Conservation (phyloP, 2,888 invertebrate species). For the Chironomus tentans region DNA sequence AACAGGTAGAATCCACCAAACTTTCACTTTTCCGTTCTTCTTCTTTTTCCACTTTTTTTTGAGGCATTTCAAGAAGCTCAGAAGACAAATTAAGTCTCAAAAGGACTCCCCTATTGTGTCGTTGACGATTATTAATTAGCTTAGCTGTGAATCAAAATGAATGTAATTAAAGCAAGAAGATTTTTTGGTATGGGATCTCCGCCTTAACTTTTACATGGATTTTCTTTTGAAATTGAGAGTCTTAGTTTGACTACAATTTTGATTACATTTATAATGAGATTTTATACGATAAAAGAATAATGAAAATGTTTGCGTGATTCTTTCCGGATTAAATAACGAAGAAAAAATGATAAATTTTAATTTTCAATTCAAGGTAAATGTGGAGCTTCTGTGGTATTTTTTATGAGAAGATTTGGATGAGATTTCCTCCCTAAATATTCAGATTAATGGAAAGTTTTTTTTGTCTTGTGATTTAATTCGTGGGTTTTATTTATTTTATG, state of each 20-base stretch:
- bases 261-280: not conserved
- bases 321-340: not conserved
- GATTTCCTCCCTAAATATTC: no score
- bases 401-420: no score
- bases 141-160: not conserved
- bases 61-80: no score
- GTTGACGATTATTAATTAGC: constrained; percentile 1
- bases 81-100: not conserved
- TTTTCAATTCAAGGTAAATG: no score
- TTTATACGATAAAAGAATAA: not conserved
- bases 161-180: not conserved
- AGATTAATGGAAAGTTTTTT: no score
- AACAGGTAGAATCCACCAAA: not conserved
- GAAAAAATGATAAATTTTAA: no score
- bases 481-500: no score
- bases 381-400: no score
- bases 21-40: not conserved
- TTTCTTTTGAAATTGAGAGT: not conserved
- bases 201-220: not conserved
- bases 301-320: not conserved
- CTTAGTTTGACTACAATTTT: not conserved
- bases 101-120: not conserved
- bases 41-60: not conserved
- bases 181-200: not conserved
- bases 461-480: no score